phyloP scores from a whole-genome alignment of 2,113 vertebrate species.

The Gadus chalcogrammus region DNA sequence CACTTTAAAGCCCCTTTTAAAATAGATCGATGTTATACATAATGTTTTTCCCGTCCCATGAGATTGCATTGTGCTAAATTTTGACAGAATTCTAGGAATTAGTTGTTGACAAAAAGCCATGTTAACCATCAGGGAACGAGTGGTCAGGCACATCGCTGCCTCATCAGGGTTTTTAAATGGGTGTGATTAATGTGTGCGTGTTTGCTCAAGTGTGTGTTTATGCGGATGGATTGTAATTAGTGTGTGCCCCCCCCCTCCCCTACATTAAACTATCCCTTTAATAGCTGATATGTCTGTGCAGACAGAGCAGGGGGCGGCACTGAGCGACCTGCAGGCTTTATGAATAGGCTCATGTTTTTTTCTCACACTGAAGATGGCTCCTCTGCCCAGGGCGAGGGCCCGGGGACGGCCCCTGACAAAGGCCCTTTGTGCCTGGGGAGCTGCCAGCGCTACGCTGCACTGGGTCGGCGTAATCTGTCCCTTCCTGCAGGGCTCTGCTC shows the following conservation, averaged over 20 bases:
- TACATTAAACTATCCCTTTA: constrained; percentile 38
- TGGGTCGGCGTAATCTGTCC: too few relatives aligned
- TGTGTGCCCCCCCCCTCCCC: background rate
- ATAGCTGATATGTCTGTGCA: constrained; percentile 41
- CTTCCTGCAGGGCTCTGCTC: too few relatives aligned
- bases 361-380: constrained; percentile 60
- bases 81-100: too few relatives aligned
- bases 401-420: constrained; percentile 65
- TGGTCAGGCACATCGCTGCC: too few relatives aligned
- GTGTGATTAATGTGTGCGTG: constrained; percentile 15
- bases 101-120: too few relatives aligned
- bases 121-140: too few relatives aligned
- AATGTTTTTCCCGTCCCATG: too few relatives aligned
- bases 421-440: constrained; percentile 60
- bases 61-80: too few relatives aligned
- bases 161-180: background rate
- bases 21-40: too few relatives aligned
- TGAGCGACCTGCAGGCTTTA: constrained; percentile 56
- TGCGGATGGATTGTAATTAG: background rate
- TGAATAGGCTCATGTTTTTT: constrained; percentile 68
- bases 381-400: constrained; percentile 40
- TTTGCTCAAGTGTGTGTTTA: constrained; percentile 19
- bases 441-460: too few relatives aligned
- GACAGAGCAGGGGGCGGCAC: constrained; percentile 25
- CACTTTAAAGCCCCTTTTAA: too few relatives aligned